Evolutionary conservation across 2,888 invertebrate genomes (phyloP).

Genomic region (Monochamus alternatus): DNA sequence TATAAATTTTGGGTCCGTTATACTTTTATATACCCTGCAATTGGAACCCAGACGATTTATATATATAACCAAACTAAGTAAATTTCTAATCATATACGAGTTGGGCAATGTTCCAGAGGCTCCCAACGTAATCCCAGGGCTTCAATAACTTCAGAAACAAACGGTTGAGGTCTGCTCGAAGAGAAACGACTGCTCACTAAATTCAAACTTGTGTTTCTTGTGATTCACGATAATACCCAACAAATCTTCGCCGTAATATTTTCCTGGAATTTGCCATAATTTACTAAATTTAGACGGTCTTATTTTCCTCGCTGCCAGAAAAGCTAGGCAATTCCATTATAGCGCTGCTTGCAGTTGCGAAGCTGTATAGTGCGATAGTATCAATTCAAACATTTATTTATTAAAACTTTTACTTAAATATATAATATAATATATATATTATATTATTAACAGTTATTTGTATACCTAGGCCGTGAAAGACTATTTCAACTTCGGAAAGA

Average conservation of each 20-base stretch:
- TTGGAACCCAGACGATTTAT: constrained; percentile 47
- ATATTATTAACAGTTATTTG: no score
- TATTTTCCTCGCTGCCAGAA: constrained; percentile 14
- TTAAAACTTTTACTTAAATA: no score
- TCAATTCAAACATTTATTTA: no score
- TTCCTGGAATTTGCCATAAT: constrained; percentile 36
- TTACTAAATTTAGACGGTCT: constrained; percentile 33
- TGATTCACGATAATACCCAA: constrained; percentile 40
- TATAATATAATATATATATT: no score
- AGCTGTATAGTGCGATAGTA: neutral
- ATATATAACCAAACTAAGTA: constrained; percentile 45
- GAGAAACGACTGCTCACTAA: constrained; percentile 48
- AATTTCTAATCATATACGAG: constrained; percentile 50
- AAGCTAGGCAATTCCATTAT: constrained; percentile 20
- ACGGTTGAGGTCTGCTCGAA: constrained; percentile 46
- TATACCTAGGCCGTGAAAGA: no score
- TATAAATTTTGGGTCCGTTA: constrained; percentile 38
- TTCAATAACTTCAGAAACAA: constrained; percentile 51
- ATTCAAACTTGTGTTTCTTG: constrained; percentile 42
- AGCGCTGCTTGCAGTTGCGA: neutral
- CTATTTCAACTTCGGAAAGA: no score
- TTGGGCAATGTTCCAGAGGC: constrained; percentile 49
- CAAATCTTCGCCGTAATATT: constrained; percentile 43
- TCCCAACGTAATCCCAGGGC: constrained; percentile 45
- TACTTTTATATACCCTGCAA: constrained; percentile 40